These are phyloP conservation scores for Saimiri boliviensis DNA, from an alignment of 2,113 vertebrate genomes.

Conservation along the genomic window DNA sequence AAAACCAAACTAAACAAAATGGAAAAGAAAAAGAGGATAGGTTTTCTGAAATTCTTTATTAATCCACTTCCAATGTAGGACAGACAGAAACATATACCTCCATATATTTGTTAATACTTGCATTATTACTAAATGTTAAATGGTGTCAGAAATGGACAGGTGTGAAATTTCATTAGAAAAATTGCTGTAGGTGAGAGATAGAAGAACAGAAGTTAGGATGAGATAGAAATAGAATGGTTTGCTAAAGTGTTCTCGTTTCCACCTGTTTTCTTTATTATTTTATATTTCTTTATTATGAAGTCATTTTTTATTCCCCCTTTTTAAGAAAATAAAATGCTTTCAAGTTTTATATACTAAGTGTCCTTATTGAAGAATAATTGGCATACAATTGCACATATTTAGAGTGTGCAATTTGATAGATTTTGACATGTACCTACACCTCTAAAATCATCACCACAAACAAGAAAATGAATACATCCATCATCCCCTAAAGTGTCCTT, in stretches of 20 bases:
- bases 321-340: not conserved
- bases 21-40: slow-evolving; percentile 49
- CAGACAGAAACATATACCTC: slow-evolving; percentile 37
- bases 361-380: not conserved
- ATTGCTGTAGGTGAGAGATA: slow-evolving; percentile 58
- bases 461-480: not conserved
- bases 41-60: slow-evolving; percentile 60
- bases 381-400: not conserved
- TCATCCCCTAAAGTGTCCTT: not conserved
- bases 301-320: not conserved
- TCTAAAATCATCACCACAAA: not conserved
- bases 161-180: slow-evolving; percentile 68
- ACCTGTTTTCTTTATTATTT: slow-evolving; percentile 37
- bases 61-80: not conserved
- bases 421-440: not conserved
- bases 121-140: slow-evolving; percentile 45
- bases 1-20: slow-evolving; percentile 71
- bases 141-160: slow-evolving; percentile 47
- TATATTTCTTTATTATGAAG: not conserved
- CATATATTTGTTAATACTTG: slow-evolving; percentile 42
- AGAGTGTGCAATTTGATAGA: not conserved
- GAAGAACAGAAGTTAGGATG: slow-evolving; percentile 46
- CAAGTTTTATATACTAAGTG: not conserved
- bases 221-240: slow-evolving; percentile 26
- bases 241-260: slow-evolving; percentile 42